Evolutionary conservation across 30 jellyfish, hydroid and myxozoan genomes (phyloP).

Genomic region (Aurelia sp.): DNA sequence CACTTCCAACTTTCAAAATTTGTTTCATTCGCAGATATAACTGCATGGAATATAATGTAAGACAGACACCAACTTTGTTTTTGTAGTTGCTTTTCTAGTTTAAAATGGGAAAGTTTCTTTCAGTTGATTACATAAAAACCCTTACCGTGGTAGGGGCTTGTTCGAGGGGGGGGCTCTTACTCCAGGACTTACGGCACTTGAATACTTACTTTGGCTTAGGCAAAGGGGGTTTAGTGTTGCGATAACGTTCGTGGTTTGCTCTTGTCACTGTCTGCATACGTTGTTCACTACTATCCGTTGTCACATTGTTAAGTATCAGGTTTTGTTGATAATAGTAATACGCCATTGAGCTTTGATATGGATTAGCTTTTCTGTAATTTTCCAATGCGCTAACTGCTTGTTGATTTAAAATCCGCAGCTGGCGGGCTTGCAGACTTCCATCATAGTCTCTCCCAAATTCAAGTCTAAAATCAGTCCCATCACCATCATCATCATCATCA

Average conservation of each 20-base stretch:
- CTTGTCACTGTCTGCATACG: conserved; percentile 18
- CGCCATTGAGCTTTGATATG: conserved; percentile 46
- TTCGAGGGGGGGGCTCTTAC: too few species aligned
- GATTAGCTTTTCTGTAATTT: conserved; percentile 16
- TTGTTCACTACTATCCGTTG: background rate
- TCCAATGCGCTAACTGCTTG: conserved; percentile 71
- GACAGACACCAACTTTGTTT: too few species aligned
- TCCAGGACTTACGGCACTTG: too few species aligned
- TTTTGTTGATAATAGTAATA: conserved; percentile 60
- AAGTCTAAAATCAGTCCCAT: conserved; percentile 2
- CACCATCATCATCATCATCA: conserved; percentile 5
- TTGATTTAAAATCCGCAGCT: conserved; percentile 41
- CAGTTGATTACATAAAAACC: too few species aligned
- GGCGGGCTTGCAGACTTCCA: conserved; percentile 57
- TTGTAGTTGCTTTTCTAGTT: too few species aligned
- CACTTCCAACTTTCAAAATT: too few species aligned
- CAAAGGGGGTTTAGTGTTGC: conserved; percentile 22
- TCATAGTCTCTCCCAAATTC: conserved; percentile 14
- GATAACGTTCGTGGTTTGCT: conserved; percentile 1
- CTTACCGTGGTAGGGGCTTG: too few species aligned
- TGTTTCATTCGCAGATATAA: too few species aligned
- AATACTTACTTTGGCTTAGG: conserved; percentile 48
- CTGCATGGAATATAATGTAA: too few species aligned
- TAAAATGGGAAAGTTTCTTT: too few species aligned
- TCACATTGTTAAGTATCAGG: conserved; percentile 8